phyloP scores from a whole-genome alignment of 1,140 invertebrate species.

The Cydia pomonella region DNA sequence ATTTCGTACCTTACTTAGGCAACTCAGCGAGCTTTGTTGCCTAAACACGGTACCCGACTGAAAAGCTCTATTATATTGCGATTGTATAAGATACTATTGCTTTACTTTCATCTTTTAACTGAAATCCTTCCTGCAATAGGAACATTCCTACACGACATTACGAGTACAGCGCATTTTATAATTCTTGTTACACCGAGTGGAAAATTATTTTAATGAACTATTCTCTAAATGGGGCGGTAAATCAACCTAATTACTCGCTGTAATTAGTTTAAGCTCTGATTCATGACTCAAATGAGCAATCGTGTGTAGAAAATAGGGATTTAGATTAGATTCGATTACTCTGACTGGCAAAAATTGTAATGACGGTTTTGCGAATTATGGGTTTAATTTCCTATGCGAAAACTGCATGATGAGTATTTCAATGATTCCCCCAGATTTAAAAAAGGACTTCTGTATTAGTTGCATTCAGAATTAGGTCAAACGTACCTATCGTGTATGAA shows the following conservation, averaged over 20 bases:
- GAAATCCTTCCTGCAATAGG: too few species aligned
- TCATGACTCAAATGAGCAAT: slow-evolving; percentile 23
- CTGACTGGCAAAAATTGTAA: slow-evolving; percentile 2
- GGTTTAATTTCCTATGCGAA: neutral
- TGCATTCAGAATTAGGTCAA: too few species aligned
- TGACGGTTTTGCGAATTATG: neutral
- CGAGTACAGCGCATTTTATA: neutral
- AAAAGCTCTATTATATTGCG: too few species aligned
- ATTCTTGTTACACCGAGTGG: slow-evolving; percentile 18
- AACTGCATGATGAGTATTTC: too few species aligned
- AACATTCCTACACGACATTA: neutral
- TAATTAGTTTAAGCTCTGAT: slow-evolving; percentile 26
- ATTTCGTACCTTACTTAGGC: too few species aligned
- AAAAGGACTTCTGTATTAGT: too few species aligned
- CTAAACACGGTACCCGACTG: too few species aligned
- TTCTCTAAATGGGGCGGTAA: slow-evolving; percentile 25
- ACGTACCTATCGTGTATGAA: too few species aligned
- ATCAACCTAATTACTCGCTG: slow-evolving; percentile 22
- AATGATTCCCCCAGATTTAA: too few species aligned
- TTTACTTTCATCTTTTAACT: too few species aligned
- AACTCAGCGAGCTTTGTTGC: too few species aligned
- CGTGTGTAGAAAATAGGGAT: slow-evolving; percentile 4
- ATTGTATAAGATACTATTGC: too few species aligned
- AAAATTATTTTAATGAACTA: slow-evolving; percentile 33
- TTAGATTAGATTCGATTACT: slow-evolving; percentile 22